Conservation (phyloP, 1,140 invertebrate genomes). For the Caenorhabditis remanei region DNA sequence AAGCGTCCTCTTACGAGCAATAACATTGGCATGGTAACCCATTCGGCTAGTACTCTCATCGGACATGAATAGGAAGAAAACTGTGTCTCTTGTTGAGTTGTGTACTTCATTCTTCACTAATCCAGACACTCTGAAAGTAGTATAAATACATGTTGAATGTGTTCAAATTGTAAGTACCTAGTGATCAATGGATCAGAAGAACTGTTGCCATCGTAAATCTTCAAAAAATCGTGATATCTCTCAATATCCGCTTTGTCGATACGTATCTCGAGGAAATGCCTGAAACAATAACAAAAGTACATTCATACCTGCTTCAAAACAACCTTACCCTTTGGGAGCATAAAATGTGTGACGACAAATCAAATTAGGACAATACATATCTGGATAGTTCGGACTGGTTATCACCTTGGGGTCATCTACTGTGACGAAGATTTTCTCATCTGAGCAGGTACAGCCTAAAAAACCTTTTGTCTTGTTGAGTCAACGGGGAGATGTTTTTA, state of each 20-base stretch:
- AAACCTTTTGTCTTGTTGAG: no score
- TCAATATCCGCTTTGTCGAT: slow-evolving; percentile 2
- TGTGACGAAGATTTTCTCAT: background rate
- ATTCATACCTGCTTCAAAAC: no score
- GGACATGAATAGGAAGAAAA: background rate
- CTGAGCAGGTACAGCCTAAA: background rate
- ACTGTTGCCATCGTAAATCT: slow-evolving; percentile 23
- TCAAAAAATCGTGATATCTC: slow-evolving; percentile 10
- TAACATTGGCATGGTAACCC: slow-evolving; percentile 13
- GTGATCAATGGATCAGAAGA: background rate
- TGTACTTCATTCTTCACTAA: no score
- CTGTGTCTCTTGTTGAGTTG: background rate
- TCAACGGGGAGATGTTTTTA: no score
- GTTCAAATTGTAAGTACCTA: background rate
- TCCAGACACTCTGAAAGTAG: slow-evolving; percentile 6
- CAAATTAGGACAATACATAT: background rate
- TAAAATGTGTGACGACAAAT: slow-evolving; percentile 15
- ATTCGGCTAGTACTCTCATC: background rate
- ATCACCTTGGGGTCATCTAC: background rate
- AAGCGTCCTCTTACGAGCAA: background rate
- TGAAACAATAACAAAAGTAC: background rate
- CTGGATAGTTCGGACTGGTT: slow-evolving; percentile 3
- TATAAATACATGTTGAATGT: background rate
- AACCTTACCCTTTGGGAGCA: background rate
- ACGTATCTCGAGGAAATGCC: background rate